Conservation (phyloP, 2,797 vertebrate species). For the Chloroceryle inda region DNA sequence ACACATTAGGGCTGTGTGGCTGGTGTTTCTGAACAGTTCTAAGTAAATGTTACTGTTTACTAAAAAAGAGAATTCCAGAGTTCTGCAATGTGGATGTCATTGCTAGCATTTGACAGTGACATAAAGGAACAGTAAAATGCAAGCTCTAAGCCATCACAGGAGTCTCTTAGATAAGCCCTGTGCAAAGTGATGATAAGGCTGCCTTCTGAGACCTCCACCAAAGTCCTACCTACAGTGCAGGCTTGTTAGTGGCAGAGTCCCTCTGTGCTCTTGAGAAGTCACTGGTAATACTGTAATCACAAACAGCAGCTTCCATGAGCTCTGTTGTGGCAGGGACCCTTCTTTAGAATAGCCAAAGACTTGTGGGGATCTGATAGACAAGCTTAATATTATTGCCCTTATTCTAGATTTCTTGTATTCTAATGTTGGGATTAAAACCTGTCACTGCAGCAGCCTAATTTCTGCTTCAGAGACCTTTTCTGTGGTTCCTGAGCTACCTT, state of each 20-base stretch:
- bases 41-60: neutral
- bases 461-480: slow-evolving; percentile 4
- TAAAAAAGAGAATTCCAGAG: neutral
- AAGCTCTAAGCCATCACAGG: neutral
- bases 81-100: neutral
- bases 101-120: neutral
- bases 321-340: neutral
- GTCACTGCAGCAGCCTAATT: neutral
- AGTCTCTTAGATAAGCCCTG: neutral
- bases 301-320: neutral
- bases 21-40: neutral
- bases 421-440: neutral
- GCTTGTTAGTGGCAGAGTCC: neutral
- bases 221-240: neutral
- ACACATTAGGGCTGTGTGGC: neutral
- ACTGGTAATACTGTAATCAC: neutral
- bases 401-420: neutral
- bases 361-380: neutral
- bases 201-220: neutral
- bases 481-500: neutral
- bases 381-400: neutral
- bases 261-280: neutral
- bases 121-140: neutral
- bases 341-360: neutral
- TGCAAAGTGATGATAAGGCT: neutral